These are phyloP conservation scores for Nebria salina DNA, from an alignment of 2,888 invertebrate species.

Conservation along the genomic window DNA sequence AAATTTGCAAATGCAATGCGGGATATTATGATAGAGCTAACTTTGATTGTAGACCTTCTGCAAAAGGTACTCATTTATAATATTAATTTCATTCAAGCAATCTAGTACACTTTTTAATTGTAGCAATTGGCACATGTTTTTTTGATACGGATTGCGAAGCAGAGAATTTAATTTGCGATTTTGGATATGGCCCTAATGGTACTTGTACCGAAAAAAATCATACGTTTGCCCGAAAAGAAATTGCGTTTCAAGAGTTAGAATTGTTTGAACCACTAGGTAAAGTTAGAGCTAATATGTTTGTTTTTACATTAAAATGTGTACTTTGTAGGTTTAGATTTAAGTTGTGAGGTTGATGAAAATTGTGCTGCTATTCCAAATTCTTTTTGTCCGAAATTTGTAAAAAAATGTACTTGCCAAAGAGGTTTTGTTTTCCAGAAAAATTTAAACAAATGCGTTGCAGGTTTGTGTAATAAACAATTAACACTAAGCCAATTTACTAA, in stretches of 20 bases:
- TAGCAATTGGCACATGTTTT: background rate
- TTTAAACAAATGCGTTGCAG: background rate
- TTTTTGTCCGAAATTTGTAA: background rate
- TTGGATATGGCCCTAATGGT: background rate
- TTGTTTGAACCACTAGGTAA: background rate
- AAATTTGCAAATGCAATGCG: background rate
- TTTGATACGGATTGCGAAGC: background rate
- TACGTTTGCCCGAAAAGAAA: background rate
- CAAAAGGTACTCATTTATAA: background rate
- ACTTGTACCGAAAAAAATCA: background rate
- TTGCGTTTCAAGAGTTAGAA: background rate
- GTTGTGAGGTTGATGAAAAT: background rate
- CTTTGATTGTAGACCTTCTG: slow-evolving; percentile 6
- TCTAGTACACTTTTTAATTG: background rate
- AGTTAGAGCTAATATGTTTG: background rate
- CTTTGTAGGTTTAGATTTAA: background rate
- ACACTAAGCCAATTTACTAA: background rate
- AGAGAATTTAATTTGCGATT: background rate
- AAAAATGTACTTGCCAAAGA: background rate
- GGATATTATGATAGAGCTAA: background rate
- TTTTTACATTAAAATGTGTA: background rate
- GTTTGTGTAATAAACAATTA: background rate
- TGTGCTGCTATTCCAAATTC: background rate
- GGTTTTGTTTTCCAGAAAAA: background rate
- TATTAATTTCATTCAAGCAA: too few relatives aligned